Conservation (phyloP, 2,113 vertebrate genomes). For the Canis aureus region DNA sequence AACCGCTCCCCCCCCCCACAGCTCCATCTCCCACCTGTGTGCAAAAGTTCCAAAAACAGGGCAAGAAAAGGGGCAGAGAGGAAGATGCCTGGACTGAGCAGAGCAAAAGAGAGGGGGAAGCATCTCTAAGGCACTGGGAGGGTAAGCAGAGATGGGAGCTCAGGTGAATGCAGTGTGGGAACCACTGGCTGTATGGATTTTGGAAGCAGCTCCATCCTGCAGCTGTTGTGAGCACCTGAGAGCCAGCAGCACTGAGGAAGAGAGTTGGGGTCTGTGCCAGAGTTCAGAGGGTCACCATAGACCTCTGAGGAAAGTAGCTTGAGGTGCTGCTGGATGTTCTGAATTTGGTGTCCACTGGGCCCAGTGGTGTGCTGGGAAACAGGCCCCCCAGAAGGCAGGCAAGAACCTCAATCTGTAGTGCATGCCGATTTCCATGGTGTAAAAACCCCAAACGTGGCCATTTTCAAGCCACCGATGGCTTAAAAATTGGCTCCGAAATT, state of each 20-base stretch:
- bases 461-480: neutral
- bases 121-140: neutral
- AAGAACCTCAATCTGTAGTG: neutral
- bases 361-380: neutral
- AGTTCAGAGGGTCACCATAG: neutral
- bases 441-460: neutral
- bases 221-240: neutral
- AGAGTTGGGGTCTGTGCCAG: neutral
- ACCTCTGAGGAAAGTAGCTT: neutral
- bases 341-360: neutral
- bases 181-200: rapidly evolving
- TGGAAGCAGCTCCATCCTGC: neutral
- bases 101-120: neutral
- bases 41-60: neutral
- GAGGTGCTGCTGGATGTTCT: neutral
- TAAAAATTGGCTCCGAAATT: neutral
- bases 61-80: neutral
- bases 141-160: too few relatives aligned
- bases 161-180: rapidly evolving
- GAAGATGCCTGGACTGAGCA: neutral
- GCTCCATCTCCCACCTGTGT: neutral
- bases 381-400: neutral
- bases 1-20: too few relatives aligned
- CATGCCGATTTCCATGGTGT: neutral
- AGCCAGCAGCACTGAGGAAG: neutral